These are phyloP conservation scores for Eremophila alpestris DNA, from an alignment of 2,797 vertebrate species.

Conservation along the genomic window DNA sequence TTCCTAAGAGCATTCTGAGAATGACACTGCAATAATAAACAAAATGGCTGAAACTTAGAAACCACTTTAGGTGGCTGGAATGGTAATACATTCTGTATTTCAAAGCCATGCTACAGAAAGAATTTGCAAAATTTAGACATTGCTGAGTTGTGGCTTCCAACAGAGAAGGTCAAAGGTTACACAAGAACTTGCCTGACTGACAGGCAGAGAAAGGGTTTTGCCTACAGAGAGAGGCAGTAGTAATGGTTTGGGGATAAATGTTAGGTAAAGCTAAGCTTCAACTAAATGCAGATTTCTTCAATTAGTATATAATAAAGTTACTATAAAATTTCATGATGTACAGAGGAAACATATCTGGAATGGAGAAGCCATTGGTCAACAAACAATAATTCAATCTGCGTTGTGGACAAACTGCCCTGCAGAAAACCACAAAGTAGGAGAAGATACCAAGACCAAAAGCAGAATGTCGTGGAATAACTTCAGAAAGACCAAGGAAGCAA, in stretches of 20 bases:
- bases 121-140: neutral
- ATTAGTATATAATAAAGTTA: neutral
- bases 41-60: neutral
- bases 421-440: neutral
- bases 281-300: neutral
- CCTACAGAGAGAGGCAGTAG: neutral
- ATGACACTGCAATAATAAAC: neutral
- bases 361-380: neutral
- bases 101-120: neutral
- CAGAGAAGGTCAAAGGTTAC: neutral
- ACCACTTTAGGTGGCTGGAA: neutral
- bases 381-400: neutral
- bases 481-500: neutral
- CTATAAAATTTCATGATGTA: neutral
- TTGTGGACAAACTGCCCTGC: neutral
- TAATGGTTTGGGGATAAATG: neutral
- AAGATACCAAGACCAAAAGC: neutral
- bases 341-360: neutral
- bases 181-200: neutral
- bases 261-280: neutral
- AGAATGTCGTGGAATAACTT: neutral
- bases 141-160: constrained; percentile 1
- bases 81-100: neutral
- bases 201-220: neutral
- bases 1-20: neutral